A percentile compares a stretch with the other conserved stretches of the same genome.
Conservation (phyloP, 2,888 invertebrate species). For the Hirudinaria manillensis region DNA sequence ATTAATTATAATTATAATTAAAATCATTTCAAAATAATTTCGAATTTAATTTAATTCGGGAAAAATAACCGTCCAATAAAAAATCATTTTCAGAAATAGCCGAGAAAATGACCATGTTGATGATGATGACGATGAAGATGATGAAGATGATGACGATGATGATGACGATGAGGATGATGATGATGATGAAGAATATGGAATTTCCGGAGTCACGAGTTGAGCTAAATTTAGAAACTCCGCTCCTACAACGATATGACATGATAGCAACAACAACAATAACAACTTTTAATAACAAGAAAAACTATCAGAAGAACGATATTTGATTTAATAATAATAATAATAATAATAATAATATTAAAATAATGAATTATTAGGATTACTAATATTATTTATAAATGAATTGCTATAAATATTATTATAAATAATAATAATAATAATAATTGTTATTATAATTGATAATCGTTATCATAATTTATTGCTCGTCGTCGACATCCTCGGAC, state of each 20-base stretch:
- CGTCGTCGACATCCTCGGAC: neutral
- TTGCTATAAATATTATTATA: too few relatives aligned
- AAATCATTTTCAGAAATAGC: neutral
- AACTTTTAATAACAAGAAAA: neutral
- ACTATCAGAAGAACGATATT: too few relatives aligned
- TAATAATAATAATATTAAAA: too few relatives aligned
- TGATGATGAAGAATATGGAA: neutral
- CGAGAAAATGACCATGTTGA: neutral
- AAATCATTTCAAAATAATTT: neutral
- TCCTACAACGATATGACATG: neutral
- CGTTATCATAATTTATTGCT: neutral
- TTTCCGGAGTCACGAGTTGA: too few relatives aligned
- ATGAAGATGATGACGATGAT: neutral
- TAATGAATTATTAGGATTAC: too few relatives aligned
- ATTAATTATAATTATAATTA: neutral
- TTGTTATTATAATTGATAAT: too few relatives aligned
- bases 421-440: too few relatives aligned
- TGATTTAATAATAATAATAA: too few relatives aligned
- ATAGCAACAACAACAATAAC: neutral
- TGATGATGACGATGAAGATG: neutral
- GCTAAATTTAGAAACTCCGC: neutral
- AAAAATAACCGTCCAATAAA: neutral
- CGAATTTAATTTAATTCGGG: neutral
- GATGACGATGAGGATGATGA: conserved; percentile 8
- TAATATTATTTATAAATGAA: too few relatives aligned